phyloP scores from a whole-genome alignment of 2,797 vertebrate genomes.

The Tragopan temminckii region DNA sequence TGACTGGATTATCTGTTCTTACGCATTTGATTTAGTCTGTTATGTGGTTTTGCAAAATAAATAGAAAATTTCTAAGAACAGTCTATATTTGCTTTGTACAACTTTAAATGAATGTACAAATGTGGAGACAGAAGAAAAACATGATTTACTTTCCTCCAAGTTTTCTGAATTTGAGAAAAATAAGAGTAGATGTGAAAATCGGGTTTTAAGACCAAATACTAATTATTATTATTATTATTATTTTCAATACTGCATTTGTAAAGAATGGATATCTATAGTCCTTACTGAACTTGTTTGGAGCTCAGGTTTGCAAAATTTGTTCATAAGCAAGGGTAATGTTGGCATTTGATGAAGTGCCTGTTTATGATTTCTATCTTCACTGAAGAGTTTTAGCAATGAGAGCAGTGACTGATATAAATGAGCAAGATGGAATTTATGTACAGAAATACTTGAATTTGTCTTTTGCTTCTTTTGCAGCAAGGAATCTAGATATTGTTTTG shows the following conservation, averaged over 20 bases:
- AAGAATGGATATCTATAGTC: background rate
- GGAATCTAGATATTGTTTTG: background rate
- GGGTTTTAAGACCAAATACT: background rate
- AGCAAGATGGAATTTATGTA: background rate
- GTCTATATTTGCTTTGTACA: background rate
- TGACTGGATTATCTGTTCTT: background rate
- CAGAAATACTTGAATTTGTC: background rate
- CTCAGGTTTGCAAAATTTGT: background rate
- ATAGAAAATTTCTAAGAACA: background rate
- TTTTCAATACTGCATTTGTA: background rate
- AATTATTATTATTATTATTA: too few relatives aligned
- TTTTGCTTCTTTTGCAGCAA: background rate
- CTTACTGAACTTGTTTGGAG: background rate
- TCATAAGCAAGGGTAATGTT: background rate
- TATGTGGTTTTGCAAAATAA: background rate
- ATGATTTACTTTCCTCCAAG: background rate
- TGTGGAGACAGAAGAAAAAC: background rate
- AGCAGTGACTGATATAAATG: background rate
- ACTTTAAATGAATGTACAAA: background rate
- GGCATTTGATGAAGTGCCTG: background rate
- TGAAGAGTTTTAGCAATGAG: background rate
- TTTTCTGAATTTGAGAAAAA: background rate
- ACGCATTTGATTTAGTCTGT: background rate
- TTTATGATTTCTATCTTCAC: background rate
- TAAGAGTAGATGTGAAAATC: background rate